A percentile compares a stretch with the other conserved stretches of the same genome.
Evolutionary conservation across 2,797 vertebrate species (phyloP).

Genomic region (Hybognathus amarus): DNA sequence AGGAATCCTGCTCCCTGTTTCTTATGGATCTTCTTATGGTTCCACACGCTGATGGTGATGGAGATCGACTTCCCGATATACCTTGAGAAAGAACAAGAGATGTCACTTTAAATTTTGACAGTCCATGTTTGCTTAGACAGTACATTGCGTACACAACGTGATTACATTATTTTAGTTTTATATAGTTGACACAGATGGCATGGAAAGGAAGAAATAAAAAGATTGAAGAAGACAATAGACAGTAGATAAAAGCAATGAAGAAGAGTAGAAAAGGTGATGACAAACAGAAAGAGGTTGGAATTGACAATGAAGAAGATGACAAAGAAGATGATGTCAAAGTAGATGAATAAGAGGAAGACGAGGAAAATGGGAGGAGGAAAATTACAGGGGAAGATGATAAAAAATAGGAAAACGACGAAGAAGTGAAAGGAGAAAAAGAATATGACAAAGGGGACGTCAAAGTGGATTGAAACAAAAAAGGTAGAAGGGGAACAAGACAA

Average conservation of each 20-base stretch:
- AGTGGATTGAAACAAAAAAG: not conserved
- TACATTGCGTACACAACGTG: not conserved
- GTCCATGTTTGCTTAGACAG: not conserved
- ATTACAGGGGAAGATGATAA: not conserved
- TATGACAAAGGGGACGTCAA: not conserved
- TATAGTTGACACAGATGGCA: not conserved
- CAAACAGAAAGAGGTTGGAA: not conserved
- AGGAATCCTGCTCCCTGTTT: conserved; percentile 98
- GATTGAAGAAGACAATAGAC: not conserved
- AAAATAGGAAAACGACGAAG: not conserved
- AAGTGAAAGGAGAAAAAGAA: not conserved
- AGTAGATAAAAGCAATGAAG: not conserved
- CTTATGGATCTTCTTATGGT: conserved; percentile 99
- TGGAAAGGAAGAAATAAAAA: not conserved
- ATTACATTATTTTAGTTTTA: not conserved
- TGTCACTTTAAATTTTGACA: not conserved
- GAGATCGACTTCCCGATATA: conserved; percentile 97
- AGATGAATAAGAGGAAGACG: not conserved
- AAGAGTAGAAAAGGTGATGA: not conserved
- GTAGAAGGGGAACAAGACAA: not conserved
- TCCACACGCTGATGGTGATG: conserved; percentile 99
- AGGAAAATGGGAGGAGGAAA: not conserved
- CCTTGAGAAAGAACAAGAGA: conserved; percentile 61
- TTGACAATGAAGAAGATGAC: not conserved
- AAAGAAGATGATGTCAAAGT: not conserved